phyloP scores from a whole-genome alignment of 2,113 vertebrate species.

The Aegotheles bennettii region DNA sequence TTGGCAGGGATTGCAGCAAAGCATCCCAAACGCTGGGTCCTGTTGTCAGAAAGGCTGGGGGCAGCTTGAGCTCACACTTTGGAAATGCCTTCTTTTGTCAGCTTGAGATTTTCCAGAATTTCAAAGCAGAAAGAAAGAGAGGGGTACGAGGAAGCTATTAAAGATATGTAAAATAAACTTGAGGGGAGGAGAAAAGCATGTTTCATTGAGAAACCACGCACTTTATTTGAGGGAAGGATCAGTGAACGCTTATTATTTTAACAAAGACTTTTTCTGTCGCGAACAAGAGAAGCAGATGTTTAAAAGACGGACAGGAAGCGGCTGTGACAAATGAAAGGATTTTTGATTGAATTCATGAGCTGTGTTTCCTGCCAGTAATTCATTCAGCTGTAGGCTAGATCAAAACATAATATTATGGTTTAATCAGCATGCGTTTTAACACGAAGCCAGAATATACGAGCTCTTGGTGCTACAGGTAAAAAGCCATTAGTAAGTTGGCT shows the following conservation, averaged over 20 bases:
- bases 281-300: constrained; percentile 78
- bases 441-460: constrained; percentile 41
- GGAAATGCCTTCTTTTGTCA: constrained; percentile 69
- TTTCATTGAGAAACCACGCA: constrained; percentile 39
- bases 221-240: constrained; percentile 48
- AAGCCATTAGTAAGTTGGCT: constrained; percentile 1
- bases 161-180: constrained; percentile 74
- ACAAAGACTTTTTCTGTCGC: constrained; percentile 64
- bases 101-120: constrained; percentile 73
- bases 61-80: neutral
- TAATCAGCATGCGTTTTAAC: constrained; percentile 61
- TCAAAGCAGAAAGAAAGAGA: constrained; percentile 67
- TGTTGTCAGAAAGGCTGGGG: neutral
- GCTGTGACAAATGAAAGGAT: constrained; percentile 78
- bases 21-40: neutral
- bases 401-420: constrained; percentile 71
- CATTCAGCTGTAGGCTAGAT: constrained; percentile 71
- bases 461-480: constrained; percentile 48
- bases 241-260: constrained; percentile 69
- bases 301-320: constrained; percentile 73
- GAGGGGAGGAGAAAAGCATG: neutral
- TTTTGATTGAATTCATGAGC: constrained; percentile 79
- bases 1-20: neutral
- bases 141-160: constrained; percentile 75
- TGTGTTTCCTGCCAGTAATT: constrained; percentile 79